Conservation (phyloP, 2,888 invertebrate species). For the Cryptocheilus praepositus region DNA sequence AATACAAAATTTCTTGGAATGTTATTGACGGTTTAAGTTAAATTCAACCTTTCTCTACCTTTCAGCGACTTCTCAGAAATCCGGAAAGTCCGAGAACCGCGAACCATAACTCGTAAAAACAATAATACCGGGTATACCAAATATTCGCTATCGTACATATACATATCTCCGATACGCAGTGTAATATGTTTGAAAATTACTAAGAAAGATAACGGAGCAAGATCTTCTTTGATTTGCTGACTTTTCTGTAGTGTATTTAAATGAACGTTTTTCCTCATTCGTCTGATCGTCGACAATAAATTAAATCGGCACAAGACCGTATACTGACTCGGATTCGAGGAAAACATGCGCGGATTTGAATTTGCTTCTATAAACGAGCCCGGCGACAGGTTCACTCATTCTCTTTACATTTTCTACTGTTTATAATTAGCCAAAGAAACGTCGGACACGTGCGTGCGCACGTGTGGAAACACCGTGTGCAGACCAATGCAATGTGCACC, state of each 20-base stretch:
- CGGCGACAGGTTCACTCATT: background rate
- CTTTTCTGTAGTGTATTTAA: no score
- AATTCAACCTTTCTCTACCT: background rate
- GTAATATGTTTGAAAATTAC: no score
- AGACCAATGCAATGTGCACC: conserved; percentile 9
- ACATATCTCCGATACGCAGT: no score
- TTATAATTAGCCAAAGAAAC: conserved; percentile 28
- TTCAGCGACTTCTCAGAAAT: no score
- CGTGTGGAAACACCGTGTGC: conserved; percentile 14
- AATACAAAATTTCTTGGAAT: background rate
- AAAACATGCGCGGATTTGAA: conserved; percentile 1
- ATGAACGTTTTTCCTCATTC: no score
- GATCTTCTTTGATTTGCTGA: no score
- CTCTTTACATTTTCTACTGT: conserved; percentile 31
- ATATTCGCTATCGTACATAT: no score
- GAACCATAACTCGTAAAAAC: no score
- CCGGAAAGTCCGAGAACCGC: background rate
- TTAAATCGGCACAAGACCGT: background rate
- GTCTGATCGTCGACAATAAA: background rate
- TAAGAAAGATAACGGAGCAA: no score
- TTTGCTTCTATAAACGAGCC: no score
- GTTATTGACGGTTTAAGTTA: background rate
- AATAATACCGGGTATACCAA: no score
- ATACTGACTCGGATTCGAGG: conserved; percentile 2
- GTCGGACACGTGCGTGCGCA: conserved; percentile 14